Conservation (phyloP, 2,888 invertebrate genomes). For the Drosophila fungiperda region DNA sequence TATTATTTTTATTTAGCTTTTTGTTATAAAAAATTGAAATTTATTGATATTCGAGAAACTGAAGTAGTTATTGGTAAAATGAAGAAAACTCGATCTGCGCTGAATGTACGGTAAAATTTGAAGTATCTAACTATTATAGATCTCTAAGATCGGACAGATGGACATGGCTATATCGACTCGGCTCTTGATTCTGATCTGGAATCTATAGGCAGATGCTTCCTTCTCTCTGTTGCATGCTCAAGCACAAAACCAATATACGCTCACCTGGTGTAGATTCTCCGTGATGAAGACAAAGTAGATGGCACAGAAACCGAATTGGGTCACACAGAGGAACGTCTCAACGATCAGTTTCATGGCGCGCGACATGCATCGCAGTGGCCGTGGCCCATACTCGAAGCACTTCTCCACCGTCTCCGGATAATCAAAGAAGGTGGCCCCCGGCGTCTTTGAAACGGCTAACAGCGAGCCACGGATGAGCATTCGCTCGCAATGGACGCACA, state of each 20-base stretch:
- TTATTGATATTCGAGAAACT: too few species aligned
- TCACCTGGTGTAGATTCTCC: constrained; percentile 90
- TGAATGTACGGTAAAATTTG: not conserved
- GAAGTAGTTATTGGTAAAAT: not conserved
- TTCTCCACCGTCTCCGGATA: constrained; percentile 94
- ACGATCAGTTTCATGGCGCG: constrained; percentile 89
- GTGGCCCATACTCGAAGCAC: constrained; percentile 91
- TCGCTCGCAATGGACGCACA: constrained; percentile 97
- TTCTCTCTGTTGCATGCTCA: not conserved
- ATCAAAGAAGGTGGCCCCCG: constrained; percentile 87
- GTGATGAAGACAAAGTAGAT: constrained; percentile 98
- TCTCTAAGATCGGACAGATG: not conserved
- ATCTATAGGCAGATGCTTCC: not conserved
- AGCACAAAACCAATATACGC: constrained; percentile 2
- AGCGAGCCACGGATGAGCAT: constrained; percentile 87
- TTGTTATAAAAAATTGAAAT: too few species aligned
- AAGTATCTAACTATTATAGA: not conserved
- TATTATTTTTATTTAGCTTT: too few species aligned
- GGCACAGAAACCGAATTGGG: constrained; percentile 98
- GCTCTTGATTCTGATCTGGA: not conserved
- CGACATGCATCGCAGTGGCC: constrained; percentile 87
- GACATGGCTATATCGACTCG: not conserved
- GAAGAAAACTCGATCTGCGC: too few species aligned
- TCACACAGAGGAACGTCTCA: constrained; percentile 94
- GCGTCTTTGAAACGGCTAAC: constrained; percentile 75